Evolutionary conservation across 1,140 invertebrate species (phyloP), one percentile per base, ranked within the genome.

Genomic region (Achroia grisella): DNA sequence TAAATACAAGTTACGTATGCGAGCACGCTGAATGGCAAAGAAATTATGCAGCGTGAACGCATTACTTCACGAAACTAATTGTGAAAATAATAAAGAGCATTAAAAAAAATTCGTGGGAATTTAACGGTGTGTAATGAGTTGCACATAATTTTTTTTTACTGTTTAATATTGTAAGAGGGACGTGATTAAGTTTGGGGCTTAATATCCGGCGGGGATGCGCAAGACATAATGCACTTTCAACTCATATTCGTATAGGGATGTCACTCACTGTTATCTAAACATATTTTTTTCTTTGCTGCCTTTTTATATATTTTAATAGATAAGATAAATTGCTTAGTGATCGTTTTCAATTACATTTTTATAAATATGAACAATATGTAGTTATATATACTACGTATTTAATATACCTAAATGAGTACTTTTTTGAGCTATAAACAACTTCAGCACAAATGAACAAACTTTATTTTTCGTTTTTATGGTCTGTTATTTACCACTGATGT

Each of bases 1-100:
- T 60, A 66, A 77, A 63, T 52, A 48, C 57, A 60, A 68, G 47
- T 52, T 43, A 23, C 31, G 49, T 71, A 45, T 47, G 50, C 48
- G 46, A 23, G 17, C 44, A 36, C 44, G 44, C 28, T 61, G 53
- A 66, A 64, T 52, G 57, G 65, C 39, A 35, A 52, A 56, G 62
- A 71, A 77, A 77, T 82, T 84, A 82, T 84, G 71, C 78, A 74
- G 80, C 76, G 80, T 84, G 78, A 82, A 82, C 76, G 54, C 71
- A 75, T 84, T 77, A 69, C 70, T 62, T 67, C 50, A 67, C 60
- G 62, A 73, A 72, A 66, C 56, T 81, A 74, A 84, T 84, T 82
- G 72, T 73, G 47, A 68, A 74, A 70, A 71, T 71, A 69, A 68
- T 63, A 57, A 62, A 72, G 48, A 58, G 48, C 43, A 52, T 66